phyloP scores from a whole-genome alignment of 23 tunicate genomes.

The Halocynthia aurantium region DNA sequence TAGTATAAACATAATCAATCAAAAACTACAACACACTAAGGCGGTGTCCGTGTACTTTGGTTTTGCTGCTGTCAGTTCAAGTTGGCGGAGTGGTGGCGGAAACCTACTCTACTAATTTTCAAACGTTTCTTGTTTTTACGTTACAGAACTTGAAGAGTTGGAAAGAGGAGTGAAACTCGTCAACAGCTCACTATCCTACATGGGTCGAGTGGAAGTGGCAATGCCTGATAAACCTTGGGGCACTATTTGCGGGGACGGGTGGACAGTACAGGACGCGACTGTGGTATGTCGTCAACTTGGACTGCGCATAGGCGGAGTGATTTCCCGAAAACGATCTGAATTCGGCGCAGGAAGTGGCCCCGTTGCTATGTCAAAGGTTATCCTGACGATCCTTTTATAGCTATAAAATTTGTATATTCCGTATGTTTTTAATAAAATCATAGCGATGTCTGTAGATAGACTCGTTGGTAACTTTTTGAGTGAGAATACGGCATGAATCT shows the following conservation, averaged over 20 bases:
- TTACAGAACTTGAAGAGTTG: constrained; percentile 2
- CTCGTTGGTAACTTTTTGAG: not conserved
- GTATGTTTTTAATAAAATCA: no score
- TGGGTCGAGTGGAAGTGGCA: constrained; percentile 87
- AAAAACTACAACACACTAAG: no score
- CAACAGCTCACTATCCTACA: constrained; percentile 57
- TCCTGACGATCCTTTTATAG: not conserved
- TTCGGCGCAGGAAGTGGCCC: constrained; percentile 70
- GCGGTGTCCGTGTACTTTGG: no score
- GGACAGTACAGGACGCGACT: constrained; percentile 71
- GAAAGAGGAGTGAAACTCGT: constrained; percentile 30
- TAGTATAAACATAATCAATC: no score
- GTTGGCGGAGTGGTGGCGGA: no score
- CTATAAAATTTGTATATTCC: no score
- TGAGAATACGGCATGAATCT: not conserved
- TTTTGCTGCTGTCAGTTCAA: no score
- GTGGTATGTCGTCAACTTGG: constrained; percentile 91
- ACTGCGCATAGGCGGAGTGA: constrained; percentile 62
- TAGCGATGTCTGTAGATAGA: no score
- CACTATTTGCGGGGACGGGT: constrained; percentile 71
- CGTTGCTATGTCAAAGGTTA: constrained; percentile 58
- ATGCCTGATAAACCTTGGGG: constrained; percentile 64
- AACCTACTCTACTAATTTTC: no score
- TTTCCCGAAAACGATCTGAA: constrained; percentile 46
- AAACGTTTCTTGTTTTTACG: no score